Percentiles rank a stretch among this genome's conserved stretches.
Conservation (phyloP, 1,140 invertebrate genomes). For the Eulimnadia texana region DNA sequence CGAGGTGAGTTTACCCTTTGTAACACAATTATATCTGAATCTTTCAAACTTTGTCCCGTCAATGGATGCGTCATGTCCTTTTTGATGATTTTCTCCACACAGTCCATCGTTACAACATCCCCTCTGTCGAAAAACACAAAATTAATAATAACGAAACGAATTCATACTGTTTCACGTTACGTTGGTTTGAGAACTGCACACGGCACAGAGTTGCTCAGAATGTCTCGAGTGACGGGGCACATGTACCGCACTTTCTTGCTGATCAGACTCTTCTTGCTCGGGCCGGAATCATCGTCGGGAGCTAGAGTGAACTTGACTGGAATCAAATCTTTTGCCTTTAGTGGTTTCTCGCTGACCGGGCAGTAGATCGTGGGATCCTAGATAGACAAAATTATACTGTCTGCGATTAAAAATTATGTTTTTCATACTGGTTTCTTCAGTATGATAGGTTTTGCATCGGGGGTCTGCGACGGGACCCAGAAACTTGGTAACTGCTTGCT, state of each 20-base stretch:
- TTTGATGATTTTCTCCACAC: conserved; percentile 89
- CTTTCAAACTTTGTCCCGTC: conserved; percentile 68
- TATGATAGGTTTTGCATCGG: conserved; percentile 53
- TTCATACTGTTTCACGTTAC: conserved; percentile 38
- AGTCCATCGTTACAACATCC: conserved; percentile 92
- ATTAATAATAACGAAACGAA: background rate
- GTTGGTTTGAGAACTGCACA: conserved; percentile 81
- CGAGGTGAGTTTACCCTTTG: conserved; percentile 49
- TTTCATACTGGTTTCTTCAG: conserved; percentile 59
- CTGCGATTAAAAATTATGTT: background rate
- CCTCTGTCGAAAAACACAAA: conserved; percentile 41
- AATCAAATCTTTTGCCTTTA: conserved; percentile 87
- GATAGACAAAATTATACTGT: conserved; percentile 21
- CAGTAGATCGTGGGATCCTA: conserved; percentile 77
- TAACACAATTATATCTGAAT: conserved; percentile 83
- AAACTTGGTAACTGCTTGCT: conserved; percentile 81
- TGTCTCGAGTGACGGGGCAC: conserved; percentile 93
- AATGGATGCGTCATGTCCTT: conserved; percentile 95
- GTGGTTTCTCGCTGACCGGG: conserved; percentile 75
- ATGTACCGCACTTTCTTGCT: conserved; percentile 81
- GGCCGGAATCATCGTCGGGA: conserved; percentile 42
- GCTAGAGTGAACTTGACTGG: conserved; percentile 85
- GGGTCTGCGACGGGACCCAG: conserved; percentile 92
- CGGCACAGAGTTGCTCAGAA: conserved; percentile 84
- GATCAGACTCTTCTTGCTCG: conserved; percentile 53